These are phyloP conservation scores for Lasius fuliginosus DNA, from an alignment of 2,888 invertebrate genomes.

Conservation along the genomic window DNA sequence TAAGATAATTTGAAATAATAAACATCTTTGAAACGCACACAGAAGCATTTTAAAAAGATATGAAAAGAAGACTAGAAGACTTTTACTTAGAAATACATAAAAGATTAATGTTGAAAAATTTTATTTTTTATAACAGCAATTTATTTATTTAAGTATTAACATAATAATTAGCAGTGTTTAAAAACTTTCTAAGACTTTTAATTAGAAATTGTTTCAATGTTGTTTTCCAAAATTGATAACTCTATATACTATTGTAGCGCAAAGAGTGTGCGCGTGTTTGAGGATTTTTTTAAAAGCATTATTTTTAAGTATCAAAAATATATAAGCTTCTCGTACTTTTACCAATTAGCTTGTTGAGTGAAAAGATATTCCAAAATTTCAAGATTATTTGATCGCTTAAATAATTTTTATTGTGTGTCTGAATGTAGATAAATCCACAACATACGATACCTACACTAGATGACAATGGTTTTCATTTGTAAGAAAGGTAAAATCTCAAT, in stretches of 20 bases:
- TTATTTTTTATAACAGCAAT: too few species aligned
- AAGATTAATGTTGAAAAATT: not conserved
- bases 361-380: conserved; percentile 89
- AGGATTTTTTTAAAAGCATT: not conserved
- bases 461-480: conserved; percentile 90
- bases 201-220: not conserved
- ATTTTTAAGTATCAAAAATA: not conserved
- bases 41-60: not conserved
- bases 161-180: not conserved
- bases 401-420: not conserved
- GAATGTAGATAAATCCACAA: conserved; percentile 90
- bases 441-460: conserved; percentile 92
- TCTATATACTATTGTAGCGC: too few species aligned
- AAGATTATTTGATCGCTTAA: conserved; percentile 86
- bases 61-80: not conserved
- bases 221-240: not conserved
- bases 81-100: not conserved
- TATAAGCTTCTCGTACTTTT: not conserved
- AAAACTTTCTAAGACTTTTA: not conserved
- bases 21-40: not conserved
- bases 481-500: conserved; percentile 88
- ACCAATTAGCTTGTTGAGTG: not conserved
- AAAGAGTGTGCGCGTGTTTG: not conserved
- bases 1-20: conserved; percentile 87
- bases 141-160: not conserved